These are phyloP conservation scores for Acromyrmex heyeri DNA, from an alignment of 1,140 invertebrate genomes.

Conservation along the genomic window DNA sequence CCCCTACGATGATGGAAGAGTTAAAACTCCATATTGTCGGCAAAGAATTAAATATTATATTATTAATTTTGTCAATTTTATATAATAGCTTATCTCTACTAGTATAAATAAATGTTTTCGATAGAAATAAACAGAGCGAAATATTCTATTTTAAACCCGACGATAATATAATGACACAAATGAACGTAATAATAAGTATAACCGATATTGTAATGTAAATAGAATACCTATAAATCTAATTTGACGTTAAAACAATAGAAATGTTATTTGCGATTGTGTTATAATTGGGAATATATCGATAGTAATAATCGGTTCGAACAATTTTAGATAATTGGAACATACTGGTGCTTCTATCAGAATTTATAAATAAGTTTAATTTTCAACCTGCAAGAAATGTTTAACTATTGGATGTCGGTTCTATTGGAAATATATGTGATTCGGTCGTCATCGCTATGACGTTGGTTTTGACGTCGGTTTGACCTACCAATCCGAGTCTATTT, in stretches of 20 bases:
- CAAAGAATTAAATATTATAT: background rate
- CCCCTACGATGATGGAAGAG: too few species aligned
- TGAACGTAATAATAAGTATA: background rate
- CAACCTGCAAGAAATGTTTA: constrained; percentile 1
- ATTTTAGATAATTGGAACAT: constrained; percentile 24
- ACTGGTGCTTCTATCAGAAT: background rate
- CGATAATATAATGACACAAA: background rate
- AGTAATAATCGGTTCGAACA: background rate
- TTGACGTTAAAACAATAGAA: constrained; percentile 14
- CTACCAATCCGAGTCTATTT: constrained; percentile 5
- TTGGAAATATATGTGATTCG: constrained; percentile 33
- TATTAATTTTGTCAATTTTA: background rate
- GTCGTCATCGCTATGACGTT: constrained; percentile 15
- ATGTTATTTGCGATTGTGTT: constrained; percentile 9
- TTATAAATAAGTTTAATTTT: constrained; percentile 37
- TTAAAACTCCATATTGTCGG: too few species aligned
- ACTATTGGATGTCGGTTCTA: background rate
- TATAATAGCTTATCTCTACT: background rate
- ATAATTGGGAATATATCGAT: background rate
- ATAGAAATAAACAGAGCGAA: background rate
- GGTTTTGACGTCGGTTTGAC: constrained; percentile 24
- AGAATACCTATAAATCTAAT: background rate
- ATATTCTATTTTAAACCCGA: background rate
- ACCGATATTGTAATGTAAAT: background rate
- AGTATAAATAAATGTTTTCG: background rate